Conservation (phyloP, 2,888 invertebrate genomes). For the Bembecia ichneumoniformis region DNA sequence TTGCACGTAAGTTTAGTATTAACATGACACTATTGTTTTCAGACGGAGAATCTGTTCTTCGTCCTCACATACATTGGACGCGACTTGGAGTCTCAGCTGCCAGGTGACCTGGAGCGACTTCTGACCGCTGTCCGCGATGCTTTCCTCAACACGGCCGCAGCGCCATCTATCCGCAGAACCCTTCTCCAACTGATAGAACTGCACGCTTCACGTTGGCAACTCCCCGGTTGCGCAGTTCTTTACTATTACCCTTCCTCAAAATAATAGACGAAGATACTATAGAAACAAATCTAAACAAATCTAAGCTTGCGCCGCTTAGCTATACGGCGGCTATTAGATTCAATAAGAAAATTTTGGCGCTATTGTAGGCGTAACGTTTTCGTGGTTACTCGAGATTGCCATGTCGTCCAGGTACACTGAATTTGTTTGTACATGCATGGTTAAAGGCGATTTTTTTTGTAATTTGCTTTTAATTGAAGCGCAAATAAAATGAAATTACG, state of each 20-base stretch:
- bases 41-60: conserved; percentile 92
- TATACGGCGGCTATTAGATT: no score
- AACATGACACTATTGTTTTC: conserved; percentile 6
- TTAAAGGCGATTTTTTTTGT: no score
- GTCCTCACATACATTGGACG: conserved; percentile 90
- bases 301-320: no score
- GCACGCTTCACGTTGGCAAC: conserved; percentile 91
- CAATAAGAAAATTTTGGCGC: no score
- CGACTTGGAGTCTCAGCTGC: conserved; percentile 86
- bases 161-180: conserved; percentile 85
- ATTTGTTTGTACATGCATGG: no score
- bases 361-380: no score
- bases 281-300: conserved; percentile 1
- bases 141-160: conserved; percentile 82
- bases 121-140: conserved; percentile 87
- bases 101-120: conserved; percentile 84
- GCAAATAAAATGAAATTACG: no score
- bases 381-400: no score
- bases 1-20: no score
- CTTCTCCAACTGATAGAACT: conserved; percentile 91
- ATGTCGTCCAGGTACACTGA: no score
- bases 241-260: conserved; percentile 86
- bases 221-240: conserved; percentile 89
- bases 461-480: no score
- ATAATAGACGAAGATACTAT: conserved; percentile 20